A percentile compares a stretch with the other conserved stretches of the same genome.
Conservation (phyloP, 2,797 vertebrate genomes). For the Limosa lapponica region DNA sequence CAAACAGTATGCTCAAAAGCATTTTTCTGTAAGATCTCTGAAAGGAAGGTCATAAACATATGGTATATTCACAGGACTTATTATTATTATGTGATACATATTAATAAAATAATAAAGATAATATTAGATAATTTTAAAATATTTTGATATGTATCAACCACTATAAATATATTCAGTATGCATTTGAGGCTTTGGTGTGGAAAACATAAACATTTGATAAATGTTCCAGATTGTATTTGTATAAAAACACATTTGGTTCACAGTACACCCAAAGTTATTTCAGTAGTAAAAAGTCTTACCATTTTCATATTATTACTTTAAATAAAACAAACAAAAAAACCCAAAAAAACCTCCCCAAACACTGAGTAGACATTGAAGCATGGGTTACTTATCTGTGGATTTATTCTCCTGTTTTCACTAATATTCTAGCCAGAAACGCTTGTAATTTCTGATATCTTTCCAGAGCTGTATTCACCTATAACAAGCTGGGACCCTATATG, state of each 20-base stretch:
- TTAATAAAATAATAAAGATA: background rate
- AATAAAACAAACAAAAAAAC: background rate
- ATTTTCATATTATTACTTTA: background rate
- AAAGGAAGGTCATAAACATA: background rate
- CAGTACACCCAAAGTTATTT: background rate
- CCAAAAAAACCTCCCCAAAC: background rate
- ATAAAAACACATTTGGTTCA: background rate
- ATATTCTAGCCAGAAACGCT: background rate
- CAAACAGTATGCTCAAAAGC: background rate
- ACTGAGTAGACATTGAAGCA: background rate
- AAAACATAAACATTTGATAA: constrained; percentile 20
- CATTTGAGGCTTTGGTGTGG: background rate
- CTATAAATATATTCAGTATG: background rate
- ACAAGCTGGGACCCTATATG: background rate
- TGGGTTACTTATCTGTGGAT: background rate
- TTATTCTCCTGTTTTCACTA: background rate
- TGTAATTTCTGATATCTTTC: background rate
- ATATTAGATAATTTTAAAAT: background rate
- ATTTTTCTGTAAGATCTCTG: background rate
- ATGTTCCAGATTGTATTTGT: background rate
- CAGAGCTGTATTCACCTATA: background rate
- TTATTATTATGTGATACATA: background rate
- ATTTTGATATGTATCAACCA: background rate
- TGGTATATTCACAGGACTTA: background rate
- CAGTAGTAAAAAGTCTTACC: background rate